phyloP scores from a whole-genome alignment of 2,113 vertebrate genomes.

The Lutjanus erythropterus region DNA sequence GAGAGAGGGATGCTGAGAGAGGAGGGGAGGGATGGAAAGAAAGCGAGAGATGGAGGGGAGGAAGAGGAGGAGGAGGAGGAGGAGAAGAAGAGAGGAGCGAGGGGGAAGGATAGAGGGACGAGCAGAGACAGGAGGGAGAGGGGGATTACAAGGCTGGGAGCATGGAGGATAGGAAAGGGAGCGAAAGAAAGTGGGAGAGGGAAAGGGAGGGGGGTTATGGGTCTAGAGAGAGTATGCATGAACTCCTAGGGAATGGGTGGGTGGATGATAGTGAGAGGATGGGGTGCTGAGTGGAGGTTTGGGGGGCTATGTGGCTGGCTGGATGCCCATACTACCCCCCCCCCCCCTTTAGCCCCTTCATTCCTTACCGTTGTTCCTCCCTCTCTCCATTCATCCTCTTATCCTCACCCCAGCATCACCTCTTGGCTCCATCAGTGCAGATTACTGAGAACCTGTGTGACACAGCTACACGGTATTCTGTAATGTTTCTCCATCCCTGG shows the following conservation, averaged over 20 bases:
- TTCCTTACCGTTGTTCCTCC: constrained; percentile 35
- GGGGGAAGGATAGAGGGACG: constrained; percentile 39
- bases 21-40: constrained; percentile 66
- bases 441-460: constrained; percentile 42
- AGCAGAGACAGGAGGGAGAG: constrained; percentile 33
- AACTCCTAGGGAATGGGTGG: constrained; percentile 57
- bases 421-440: constrained; percentile 56
- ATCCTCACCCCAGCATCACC: constrained; percentile 61
- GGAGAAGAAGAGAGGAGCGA: constrained; percentile 20
- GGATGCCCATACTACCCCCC: constrained; percentile 63
- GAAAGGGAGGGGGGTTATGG: constrained; percentile 36
- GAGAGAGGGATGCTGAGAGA: constrained; percentile 80
- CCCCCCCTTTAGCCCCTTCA: constrained; percentile 50
- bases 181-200: constrained; percentile 33
- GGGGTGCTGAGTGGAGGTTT: constrained; percentile 46
- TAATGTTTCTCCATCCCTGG: constrained; percentile 29
- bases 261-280: constrained; percentile 36
- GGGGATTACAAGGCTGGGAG: constrained; percentile 61
- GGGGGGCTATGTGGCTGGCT: constrained; percentile 56
- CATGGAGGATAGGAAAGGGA: constrained; percentile 38
- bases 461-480: constrained; percentile 22
- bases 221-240: constrained; percentile 52
- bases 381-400: constrained; percentile 64
- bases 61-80: constrained; percentile 19
- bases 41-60: constrained; percentile 48